phyloP scores from a whole-genome alignment of 2,113 vertebrate species.

The Aramus guarauna region DNA sequence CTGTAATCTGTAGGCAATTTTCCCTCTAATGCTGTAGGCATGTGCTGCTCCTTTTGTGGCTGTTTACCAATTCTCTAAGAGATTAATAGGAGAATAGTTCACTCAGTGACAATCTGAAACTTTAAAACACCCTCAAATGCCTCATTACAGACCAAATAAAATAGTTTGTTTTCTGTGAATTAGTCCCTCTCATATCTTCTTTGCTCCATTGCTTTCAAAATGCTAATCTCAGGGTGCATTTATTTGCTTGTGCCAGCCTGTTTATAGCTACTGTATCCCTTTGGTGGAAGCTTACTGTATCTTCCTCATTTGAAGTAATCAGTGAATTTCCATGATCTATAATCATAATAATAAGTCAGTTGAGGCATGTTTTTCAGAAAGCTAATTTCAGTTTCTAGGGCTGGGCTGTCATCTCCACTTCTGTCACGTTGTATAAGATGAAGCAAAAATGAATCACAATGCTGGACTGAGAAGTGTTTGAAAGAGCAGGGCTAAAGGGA shows the following conservation, averaged over 20 bases:
- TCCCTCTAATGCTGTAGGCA: not conserved
- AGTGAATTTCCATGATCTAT: slow-evolving; percentile 42
- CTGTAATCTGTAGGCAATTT: slow-evolving; percentile 46
- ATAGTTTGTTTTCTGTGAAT: slow-evolving; percentile 38
- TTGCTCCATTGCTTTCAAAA: slow-evolving; percentile 30
- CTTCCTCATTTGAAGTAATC: slow-evolving; percentile 55
- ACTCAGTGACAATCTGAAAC: slow-evolving; percentile 39
- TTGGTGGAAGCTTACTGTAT: slow-evolving; percentile 25
- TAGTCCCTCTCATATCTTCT: slow-evolving; percentile 22
- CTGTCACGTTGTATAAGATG: not conserved
- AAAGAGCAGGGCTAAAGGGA: not conserved
- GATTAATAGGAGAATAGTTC: slow-evolving; percentile 55
- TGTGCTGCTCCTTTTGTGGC: slow-evolving; percentile 14
- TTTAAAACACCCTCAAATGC: slow-evolving; percentile 55
- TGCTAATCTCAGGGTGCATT: slow-evolving; percentile 5
- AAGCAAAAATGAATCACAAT: not conserved
- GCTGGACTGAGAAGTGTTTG: not conserved
- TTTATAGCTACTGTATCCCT: slow-evolving; percentile 42
- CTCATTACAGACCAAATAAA: slow-evolving; percentile 31
- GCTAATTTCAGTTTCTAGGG: slow-evolving; percentile 1
- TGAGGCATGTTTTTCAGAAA: slow-evolving; percentile 9
- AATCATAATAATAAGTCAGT: slow-evolving; percentile 11
- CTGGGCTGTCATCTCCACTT: slow-evolving; percentile 1
- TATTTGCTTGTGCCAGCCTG: slow-evolving; percentile 25
- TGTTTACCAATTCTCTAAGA: slow-evolving; percentile 35